These are phyloP conservation scores for Parnassius smintheus DNA, from an alignment of 2,888 invertebrate species.

Conservation along the genomic window DNA sequence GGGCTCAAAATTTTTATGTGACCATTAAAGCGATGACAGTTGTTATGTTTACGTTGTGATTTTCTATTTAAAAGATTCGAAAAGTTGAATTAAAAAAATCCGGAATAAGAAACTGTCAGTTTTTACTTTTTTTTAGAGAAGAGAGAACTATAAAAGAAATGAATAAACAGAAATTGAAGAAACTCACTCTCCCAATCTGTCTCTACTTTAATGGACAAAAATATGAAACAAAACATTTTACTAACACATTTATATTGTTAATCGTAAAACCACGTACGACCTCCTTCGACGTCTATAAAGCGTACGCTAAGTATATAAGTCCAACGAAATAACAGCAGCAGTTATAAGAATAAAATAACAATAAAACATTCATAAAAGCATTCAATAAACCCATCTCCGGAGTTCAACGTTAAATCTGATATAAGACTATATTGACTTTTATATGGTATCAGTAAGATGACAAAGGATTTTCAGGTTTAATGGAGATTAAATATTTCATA, in stretches of 20 bases:
- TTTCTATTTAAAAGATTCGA: too few species aligned
- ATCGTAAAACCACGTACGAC: slow-evolving; percentile 6
- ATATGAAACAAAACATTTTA: not conserved
- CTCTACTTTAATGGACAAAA: too few species aligned
- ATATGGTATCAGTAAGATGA: slow-evolving; percentile 1
- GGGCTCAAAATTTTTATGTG: too few species aligned
- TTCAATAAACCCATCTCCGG: slow-evolving; percentile 34
- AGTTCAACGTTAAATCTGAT: slow-evolving; percentile 32
- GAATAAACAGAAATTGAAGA: too few species aligned
- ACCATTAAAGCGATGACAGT: too few species aligned
- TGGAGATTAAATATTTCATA: not conserved
- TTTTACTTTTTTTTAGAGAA: too few species aligned
- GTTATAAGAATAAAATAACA: slow-evolving; percentile 32
- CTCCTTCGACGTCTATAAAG: slow-evolving; percentile 6
- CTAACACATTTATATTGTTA: not conserved
- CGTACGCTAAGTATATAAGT: slow-evolving; percentile 1
- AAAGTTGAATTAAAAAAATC: too few species aligned
- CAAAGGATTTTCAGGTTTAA: not conserved
- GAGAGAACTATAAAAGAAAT: too few species aligned
- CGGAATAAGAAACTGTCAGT: too few species aligned
- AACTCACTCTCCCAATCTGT: too few species aligned
- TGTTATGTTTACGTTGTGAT: too few species aligned
- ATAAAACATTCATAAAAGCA: slow-evolving; percentile 35
- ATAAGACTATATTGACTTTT: slow-evolving; percentile 25
- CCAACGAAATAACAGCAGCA: slow-evolving; percentile 5